Base-by-base conservation (phyloP, 2,113 vertebrate genomes). In the Herpetotheres cachinnans region DNA sequence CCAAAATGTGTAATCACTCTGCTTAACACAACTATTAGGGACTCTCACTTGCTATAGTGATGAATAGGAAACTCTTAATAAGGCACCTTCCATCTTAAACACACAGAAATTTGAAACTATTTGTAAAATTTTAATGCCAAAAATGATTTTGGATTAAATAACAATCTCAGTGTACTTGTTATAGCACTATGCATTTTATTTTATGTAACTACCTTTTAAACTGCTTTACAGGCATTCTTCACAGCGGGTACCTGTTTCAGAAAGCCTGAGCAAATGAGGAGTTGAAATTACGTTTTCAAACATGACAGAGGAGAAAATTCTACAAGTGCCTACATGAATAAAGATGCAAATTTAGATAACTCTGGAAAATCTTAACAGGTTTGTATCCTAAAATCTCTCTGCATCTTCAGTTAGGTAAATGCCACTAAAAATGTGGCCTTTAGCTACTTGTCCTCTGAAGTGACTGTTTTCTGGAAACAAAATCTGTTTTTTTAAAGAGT, bases 71-170 rank as follows among this genome's bases (percentile, higher is more conserved):
- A 85, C 69, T 26, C 40, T 62, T 56, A 89, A 66, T 70, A 27
- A 80, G 29, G 18, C 32, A 27, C 18, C 11, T 24, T 89, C 13
- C 4, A 10, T 70, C 55, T 85, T 66, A 54, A 27, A 44, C 1
- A 1, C 36, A 56, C 21, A 86, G 42, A 58, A 78, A 73, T 91
- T 78, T 30, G 27, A 74, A 80, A 27, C 32, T 29, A 46, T 83
- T 92, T 86, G 50, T 90, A 40, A 94, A 56, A 93, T 29, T 50
- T 56, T 59, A 56, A 65, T 69, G 29, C 59, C 73, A 22, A 46
- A 74, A 79, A 61, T 63, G 38, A 69, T 90, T 87, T 79, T 52
- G 56, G 84, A 55, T 90, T 93, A 93, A 94, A 82, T 88, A 87
- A 93, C 70, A 76, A 38, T 47, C 40, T 44, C 1, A 0, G 42